These are phyloP conservation scores for Callionymus lyra DNA, from an alignment of 2,113 vertebrate genomes.

Conservation along the genomic window DNA sequence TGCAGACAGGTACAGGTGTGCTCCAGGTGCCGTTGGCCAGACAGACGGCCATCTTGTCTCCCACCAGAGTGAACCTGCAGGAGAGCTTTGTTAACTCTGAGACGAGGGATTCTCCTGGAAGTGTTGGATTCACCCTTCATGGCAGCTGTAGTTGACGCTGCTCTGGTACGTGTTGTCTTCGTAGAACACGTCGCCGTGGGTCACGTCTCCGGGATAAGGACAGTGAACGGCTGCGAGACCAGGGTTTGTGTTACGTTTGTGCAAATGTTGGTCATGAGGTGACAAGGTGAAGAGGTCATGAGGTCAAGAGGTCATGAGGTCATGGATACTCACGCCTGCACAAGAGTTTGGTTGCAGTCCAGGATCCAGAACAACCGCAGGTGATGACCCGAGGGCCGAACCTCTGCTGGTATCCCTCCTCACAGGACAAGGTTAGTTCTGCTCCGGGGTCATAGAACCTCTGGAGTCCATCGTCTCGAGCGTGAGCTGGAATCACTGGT, in stretches of 20 bases:
- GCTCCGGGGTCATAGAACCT: constrained; percentile 61
- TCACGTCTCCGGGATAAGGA: constrained; percentile 54
- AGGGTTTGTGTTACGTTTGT: background rate
- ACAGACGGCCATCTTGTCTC: constrained; percentile 63
- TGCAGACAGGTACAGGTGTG: constrained; percentile 59
- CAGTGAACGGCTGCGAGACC: constrained; percentile 67
- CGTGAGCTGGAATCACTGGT: constrained; percentile 55
- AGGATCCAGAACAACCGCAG: constrained; percentile 63
- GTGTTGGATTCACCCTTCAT: constrained; percentile 71
- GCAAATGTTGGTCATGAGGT: background rate
- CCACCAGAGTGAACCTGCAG: constrained; percentile 70
- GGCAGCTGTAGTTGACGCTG: constrained; percentile 68
- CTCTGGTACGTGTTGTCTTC: constrained; percentile 64
- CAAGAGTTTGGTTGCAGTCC: constrained; percentile 63
- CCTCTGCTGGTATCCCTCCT: constrained; percentile 56
- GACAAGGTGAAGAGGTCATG: too few relatives aligned
- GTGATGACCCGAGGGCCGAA: constrained; percentile 56
- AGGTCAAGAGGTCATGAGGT: too few relatives aligned
- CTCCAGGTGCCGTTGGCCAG: constrained; percentile 74
- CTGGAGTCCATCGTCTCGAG: constrained; percentile 49
- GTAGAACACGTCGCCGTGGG: constrained; percentile 60
- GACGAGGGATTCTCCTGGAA: background rate
- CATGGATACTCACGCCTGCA: constrained; percentile 79
- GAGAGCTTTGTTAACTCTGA: constrained; percentile 19
- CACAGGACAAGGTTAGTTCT: constrained; percentile 61